Base-by-base conservation (phyloP, 92 coral and sea anemone species). In the Zoanthus sansibaricus region DNA sequence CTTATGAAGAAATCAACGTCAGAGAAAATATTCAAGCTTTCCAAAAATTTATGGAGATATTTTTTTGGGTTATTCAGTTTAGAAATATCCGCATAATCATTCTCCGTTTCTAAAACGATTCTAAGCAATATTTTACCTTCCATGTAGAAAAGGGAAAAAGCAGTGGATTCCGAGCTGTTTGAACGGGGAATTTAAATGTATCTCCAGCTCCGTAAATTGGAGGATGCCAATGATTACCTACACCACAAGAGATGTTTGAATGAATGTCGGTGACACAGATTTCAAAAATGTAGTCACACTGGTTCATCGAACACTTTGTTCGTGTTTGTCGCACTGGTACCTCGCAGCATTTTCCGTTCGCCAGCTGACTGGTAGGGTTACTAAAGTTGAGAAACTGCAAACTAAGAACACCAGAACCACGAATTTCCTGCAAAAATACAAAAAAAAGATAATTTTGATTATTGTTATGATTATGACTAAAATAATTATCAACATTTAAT, bases 321-420 rank as follows among this genome's bases (percentile, higher is more conserved):
- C 18, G 77, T 31, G 6, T 46, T 76, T 52, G 15, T n/a, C 9
- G 15, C 6, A 17, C 18, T 16, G 46, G 64, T 7, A 25, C 12
- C 46, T 21, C 46, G 47, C 85, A 80, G 61, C 85, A 80, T 14
- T 80, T 31, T 8, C 85, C 85, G 14, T 20, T 67, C 0, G 45
- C 54, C 61, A 80, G 59, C 9, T 20, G 62, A 47, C 47, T 46
- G 8, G 85, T 45, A n/a, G 85, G 85, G 46, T 80, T 80, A 49
- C 73, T 67, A 45, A 62, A 80, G 46, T 51, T 47, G 1, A 80
- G 16, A 32, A 80, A 47, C 25, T 25, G 58, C 46, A 67, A 6
- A 7, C 59, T 21, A 8, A 80, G 56, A 20, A 66, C 30, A 2
- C 85, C 85, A 7, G 18, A 64, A 12, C 85, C 72, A 6, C 11